Evolutionary conservation across 2,113 vertebrate species (phyloP), one percentile per base, ranked within the genome.

Genomic region (Brachirus orientalis): DNA sequence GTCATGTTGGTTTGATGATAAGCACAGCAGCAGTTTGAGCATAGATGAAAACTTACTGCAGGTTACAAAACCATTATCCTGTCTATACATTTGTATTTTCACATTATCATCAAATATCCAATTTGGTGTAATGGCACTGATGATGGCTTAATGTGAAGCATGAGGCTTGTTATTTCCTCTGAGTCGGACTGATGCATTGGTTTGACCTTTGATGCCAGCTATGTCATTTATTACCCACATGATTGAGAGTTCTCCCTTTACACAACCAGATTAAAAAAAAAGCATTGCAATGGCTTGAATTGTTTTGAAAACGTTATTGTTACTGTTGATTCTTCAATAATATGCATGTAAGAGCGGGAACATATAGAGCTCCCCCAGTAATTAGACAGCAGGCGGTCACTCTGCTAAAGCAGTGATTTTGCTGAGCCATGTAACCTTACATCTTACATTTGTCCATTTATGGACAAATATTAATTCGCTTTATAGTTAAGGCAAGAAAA

Each of bases 191-290:
- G 83, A 86, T 82, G 63, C 76, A 86, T 87, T 78, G 77, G 69
- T 77, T 85, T 82, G 73, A 86, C 85, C 85, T 87, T 86, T 82
- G 59, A 63, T 84, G 36, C 59, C 16, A 50, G 70, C 60, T 46
- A 44, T 77, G 76, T 65, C 80, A 79, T 87, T 85, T 84, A 82
- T 65, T 67, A 47, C 75, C 33, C 3, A 9, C 47, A 50, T 68
- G 82, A 88, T 80, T 63, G 65, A 87, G 67, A 70, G 63, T 61
- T 71, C 55, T 76, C 46, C 20, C 45, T 77, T 36, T 60, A 58
- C 38, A 40, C 10, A 9, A 38, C 50, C 35, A 62, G 61, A 54
- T 67, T 72, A 69, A 80, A 79, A 75, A 37, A 51, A 65, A 79
- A 60, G 50, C 4, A 17, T 20, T 72, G 33, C 62, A 40, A 18